Evolutionary conservation across 2,113 vertebrate species (phyloP), one percentile per base, ranked within the genome.

Genomic region (Ptychochromis oligacanthus): DNA sequence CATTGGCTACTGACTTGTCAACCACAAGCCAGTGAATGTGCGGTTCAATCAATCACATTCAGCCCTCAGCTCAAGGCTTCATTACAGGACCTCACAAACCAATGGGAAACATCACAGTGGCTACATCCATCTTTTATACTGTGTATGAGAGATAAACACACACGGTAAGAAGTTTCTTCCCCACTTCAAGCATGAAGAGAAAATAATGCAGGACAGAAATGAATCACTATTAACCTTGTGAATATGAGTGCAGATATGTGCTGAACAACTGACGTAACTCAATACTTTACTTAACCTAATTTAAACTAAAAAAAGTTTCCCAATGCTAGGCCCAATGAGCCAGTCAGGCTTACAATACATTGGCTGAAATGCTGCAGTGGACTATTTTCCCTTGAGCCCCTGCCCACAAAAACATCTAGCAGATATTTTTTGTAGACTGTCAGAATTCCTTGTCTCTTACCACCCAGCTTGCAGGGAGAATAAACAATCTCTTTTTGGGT

Each of bases 391-490:
- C 65, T 78, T 81, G 64, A 85, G 61, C 72, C 74, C 20, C 55
- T 64, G 60, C 31, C 79, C 65, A 78, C 28, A 77, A 74, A 28
- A 75, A 79, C 57, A 74, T 58, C 31, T 0, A 34, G 22, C 54
- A 82, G 79, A 91, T 81, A 81, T 83, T 79, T 49, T 49, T 54
- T 40, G 75, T 76, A 72, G 74, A 72, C 76, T 67, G 55, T 62
- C 46, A 70, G 52, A 78, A 67, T 34, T 81, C 61, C 57, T 62
- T 13, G 10, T 77, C 34, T 82, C 36, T 75, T 78, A 88, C 38
- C 55, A 77, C 17, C 28, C 9, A 59, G 74, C 81, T 38, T 7
- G 20, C 58, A 61, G 43, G 13, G 26, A 80, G 46, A 28, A 77
- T 34, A 80, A 88, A 90, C 80, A 59, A 81, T 56, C 46, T 15